Conservation (phyloP, 2,113 vertebrate species). For the Merops nubicus region DNA sequence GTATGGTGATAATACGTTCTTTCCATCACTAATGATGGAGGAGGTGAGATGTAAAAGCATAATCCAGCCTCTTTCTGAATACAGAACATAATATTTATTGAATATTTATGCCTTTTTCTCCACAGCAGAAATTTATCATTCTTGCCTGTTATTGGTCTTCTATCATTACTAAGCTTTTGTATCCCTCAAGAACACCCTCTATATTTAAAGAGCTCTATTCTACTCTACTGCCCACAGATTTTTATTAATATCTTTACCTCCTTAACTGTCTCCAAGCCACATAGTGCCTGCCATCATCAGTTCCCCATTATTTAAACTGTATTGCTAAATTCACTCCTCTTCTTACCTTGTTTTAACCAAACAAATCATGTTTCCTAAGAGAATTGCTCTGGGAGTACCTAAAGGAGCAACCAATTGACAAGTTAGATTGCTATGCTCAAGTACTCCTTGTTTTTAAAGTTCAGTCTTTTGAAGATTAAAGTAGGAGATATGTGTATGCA, state of each 20-base stretch:
- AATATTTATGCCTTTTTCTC: constrained; percentile 43
- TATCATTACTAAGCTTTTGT: constrained; percentile 17
- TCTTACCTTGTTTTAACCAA: constrained; percentile 11
- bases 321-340: not conserved
- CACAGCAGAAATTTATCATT: constrained; percentile 43
- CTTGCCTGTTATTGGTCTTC: not conserved
- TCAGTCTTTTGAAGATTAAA: not conserved
- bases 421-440: not conserved
- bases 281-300: not conserved
- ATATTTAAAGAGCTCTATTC: constrained; percentile 25
- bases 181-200: constrained; percentile 33
- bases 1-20: constrained; percentile 18
- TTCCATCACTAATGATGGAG: constrained; percentile 49
- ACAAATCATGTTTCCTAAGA: not conserved
- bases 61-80: constrained; percentile 29
- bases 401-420: not conserved
- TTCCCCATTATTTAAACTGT: not conserved
- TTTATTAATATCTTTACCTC: constrained; percentile 57
- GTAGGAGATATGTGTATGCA: not conserved
- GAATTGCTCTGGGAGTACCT: not conserved
- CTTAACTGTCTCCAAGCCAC: not conserved
- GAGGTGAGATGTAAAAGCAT: constrained; percentile 27
- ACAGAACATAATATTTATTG: constrained; percentile 58
- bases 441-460: not conserved
- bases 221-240: constrained; percentile 29